Evolutionary conservation across 2,888 invertebrate species (phyloP), one percentile per base, ranked within the genome.

Genomic region (Ariolimax columbianus): DNA sequence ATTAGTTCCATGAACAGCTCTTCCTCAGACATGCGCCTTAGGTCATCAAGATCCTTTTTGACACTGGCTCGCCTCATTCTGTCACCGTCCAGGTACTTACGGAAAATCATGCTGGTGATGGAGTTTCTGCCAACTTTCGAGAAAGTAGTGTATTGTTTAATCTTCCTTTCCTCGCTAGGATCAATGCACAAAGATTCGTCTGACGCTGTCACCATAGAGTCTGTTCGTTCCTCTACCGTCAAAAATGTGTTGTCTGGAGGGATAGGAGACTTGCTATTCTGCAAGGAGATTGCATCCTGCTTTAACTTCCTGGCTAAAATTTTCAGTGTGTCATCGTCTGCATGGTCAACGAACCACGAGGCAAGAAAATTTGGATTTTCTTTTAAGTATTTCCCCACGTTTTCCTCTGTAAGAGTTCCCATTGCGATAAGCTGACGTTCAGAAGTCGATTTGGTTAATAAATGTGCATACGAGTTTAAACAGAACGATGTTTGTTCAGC

Each of bases 1-100:
- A 98, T 98, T 90, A 98, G 96, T 95, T 98, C 98, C 97, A 98
- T 98, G 94, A 98, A 98, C 90, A 98, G 96, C 94, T 98, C 98
- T 94, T 97, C 97, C 94, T 98, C 98, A 91, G 98, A 97, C 93
- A 98, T 95, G 86, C 88, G 86, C 36, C 89, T 84, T 38, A 92
- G 85, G 51, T 88, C 88, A n/a, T 89, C 83, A 59, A 89, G 88
- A 81, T 90, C 88, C 43, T 90, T 89, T 66, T 86, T 85, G 30
- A 85, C 82, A 1, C 89, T 85, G 33, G 83, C 68, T 79, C 90
- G 90, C 23, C 89, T 87, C n/a, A 88, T 73, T 75, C 88, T 82
- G 86, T 90, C 89, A 14, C 91, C 91, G 78, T 91, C 90, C 40
- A 93, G 89, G 89, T 93, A 92, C 81, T 90, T 91, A 73, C 91